Evolutionary conservation across 2,888 invertebrate species (phyloP).

Genomic region (Anticlea derivata): DNA sequence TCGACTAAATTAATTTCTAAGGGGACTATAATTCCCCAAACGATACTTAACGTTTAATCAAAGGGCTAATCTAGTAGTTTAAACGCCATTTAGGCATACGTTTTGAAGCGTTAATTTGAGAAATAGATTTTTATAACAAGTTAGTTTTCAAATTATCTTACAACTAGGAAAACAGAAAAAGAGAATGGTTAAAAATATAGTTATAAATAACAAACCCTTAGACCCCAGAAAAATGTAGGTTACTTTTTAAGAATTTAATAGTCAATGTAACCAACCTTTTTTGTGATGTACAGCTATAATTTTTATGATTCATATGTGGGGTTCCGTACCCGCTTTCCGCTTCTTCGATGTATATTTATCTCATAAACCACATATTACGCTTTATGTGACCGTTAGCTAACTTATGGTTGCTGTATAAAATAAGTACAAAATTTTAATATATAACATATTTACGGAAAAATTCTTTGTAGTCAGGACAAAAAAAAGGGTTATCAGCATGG

Average conservation of each 20-base stretch:
- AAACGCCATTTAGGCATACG: slow-evolving; percentile 28
- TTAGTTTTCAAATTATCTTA: neutral
- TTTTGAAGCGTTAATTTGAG: slow-evolving; percentile 11
- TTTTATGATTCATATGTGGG: slow-evolving; percentile 60
- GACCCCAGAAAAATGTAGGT: slow-evolving; percentile 12
- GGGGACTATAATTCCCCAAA: slow-evolving; percentile 45
- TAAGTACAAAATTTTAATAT: slow-evolving; percentile 2
- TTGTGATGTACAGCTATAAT: slow-evolving; percentile 48
- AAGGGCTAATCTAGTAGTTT: slow-evolving; percentile 46
- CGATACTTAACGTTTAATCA: slow-evolving; percentile 51
- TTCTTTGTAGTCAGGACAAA: no score
- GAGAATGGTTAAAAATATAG: neutral
- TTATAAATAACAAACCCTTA: slow-evolving; percentile 5
- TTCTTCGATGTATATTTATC: slow-evolving; percentile 52
- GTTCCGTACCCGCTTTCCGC: slow-evolving; percentile 40
- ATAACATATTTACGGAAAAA: neutral
- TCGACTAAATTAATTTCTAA: slow-evolving; percentile 50
- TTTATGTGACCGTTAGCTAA: slow-evolving; percentile 62
- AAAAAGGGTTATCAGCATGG: no score
- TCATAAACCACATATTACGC: slow-evolving; percentile 61
- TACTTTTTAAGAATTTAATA: slow-evolving; percentile 32
- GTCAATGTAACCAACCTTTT: slow-evolving; percentile 38
- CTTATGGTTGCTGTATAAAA: slow-evolving; percentile 42
- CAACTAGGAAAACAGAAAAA: no score
- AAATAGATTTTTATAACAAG: neutral